Percentiles rank a stretch among this genome's conserved stretches.
phyloP scores from a whole-genome alignment of 2,797 vertebrate genomes.

The Lacerta agilis region DNA sequence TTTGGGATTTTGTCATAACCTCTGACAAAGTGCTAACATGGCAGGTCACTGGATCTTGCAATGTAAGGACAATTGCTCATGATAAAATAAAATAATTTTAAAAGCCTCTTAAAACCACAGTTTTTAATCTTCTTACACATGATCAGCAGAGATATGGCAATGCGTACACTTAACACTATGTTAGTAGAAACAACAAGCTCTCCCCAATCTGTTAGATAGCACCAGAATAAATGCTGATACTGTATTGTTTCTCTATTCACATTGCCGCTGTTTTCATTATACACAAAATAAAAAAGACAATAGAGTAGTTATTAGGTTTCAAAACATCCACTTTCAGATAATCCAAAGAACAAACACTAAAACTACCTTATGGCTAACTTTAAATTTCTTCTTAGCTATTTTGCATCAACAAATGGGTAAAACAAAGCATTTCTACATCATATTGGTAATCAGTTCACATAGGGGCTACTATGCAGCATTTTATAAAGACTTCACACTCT shows the following conservation, averaged over 20 bases:
- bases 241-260: constrained; percentile 56
- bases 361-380: constrained; percentile 22
- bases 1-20: constrained; percentile 70
- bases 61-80: constrained; percentile 30
- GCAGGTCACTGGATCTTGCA: constrained; percentile 54
- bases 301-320: constrained; percentile 31
- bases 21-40: constrained; percentile 71
- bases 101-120: constrained; percentile 9
- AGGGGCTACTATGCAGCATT: constrained; percentile 8
- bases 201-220: constrained; percentile 44
- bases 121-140: constrained; percentile 4
- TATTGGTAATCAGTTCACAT: constrained; percentile 22
- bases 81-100: constrained; percentile 18
- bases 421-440: background rate
- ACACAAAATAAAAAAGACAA: constrained; percentile 60
- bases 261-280: constrained; percentile 54
- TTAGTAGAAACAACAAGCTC: constrained; percentile 55
- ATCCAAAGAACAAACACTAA: constrained; percentile 28
- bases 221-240: constrained; percentile 60
- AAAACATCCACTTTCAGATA: constrained; percentile 47
- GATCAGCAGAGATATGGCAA: constrained; percentile 46
- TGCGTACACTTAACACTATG: constrained; percentile 54
- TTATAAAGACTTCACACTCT: background rate
- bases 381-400: background rate
- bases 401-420: background rate